phyloP scores from a whole-genome alignment of 1,140 invertebrate species.

The Macrotrachela quadricornifera region DNA sequence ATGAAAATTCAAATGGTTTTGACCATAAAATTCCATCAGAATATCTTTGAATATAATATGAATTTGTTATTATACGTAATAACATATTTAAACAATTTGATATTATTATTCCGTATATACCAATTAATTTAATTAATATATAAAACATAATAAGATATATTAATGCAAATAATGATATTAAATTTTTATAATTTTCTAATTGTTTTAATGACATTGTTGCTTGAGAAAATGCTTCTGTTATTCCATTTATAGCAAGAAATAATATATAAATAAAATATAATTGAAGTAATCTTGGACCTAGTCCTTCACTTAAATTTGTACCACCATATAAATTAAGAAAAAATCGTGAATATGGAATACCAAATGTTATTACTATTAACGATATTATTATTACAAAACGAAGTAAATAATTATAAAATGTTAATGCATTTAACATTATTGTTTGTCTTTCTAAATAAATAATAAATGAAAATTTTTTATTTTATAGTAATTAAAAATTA shows the following conservation, averaged over 20 bases:
- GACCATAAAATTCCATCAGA: no score
- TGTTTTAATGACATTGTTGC: conserved; percentile 53
- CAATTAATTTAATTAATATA: no score
- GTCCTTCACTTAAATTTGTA: conserved; percentile 38
- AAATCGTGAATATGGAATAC: conserved; percentile 62
- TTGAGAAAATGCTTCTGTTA: conserved; percentile 83
- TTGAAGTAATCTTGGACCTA: conserved; percentile 44
- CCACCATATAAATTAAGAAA: conserved; percentile 71
- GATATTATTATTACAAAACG: conserved; percentile 61
- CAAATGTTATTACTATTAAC: conserved; percentile 60
- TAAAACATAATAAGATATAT: no score
- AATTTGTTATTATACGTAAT: no score
- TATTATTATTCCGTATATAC: no score
- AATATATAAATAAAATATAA: conserved; percentile 72
- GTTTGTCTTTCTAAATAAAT: background rate
- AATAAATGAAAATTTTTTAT: background rate
- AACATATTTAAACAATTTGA: no score
- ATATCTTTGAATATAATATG: no score
- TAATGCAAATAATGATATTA: no score
- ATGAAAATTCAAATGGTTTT: no score
- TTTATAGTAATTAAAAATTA: no score
- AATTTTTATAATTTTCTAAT: no score
- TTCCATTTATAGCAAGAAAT: conserved; percentile 72
- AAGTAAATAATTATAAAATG: conserved; percentile 45
- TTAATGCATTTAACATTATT: background rate